A percentile compares a stretch with the other conserved stretches of the same genome.
Conservation (phyloP, 1,140 invertebrate genomes). For the Psix sp. region DNA sequence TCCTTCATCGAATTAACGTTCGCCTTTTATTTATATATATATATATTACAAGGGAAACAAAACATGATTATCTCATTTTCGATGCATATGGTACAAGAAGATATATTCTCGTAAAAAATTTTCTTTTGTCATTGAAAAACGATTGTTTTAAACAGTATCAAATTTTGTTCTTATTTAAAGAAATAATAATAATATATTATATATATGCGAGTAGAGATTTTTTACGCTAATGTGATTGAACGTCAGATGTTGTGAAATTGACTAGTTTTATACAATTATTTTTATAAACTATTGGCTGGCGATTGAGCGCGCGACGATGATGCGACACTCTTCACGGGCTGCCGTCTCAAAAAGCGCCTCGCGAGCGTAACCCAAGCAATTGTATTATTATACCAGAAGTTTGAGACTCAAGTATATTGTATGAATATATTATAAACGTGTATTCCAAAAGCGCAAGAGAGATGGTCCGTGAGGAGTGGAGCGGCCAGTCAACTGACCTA, state of each 20-base stretch:
- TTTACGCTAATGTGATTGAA: slow-evolving; percentile 72
- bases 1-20: slow-evolving; percentile 11
- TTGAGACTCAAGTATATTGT: slow-evolving; percentile 18
- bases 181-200: slow-evolving; percentile 13
- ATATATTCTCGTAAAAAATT: slow-evolving; percentile 32
- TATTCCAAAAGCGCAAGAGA: background rate
- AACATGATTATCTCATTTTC: no score
- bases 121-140: slow-evolving; percentile 25
- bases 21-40: slow-evolving; percentile 40
- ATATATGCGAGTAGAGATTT: slow-evolving; percentile 41
- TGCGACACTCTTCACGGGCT: slow-evolving; percentile 34
- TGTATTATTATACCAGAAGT: slow-evolving; percentile 21
- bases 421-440: slow-evolving; percentile 20
- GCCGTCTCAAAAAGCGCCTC: no score
- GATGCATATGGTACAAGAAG: no score
- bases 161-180: slow-evolving; percentile 13
- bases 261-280: slow-evolving; percentile 78
- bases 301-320: slow-evolving; percentile 34
- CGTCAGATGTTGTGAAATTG: slow-evolving; percentile 75
- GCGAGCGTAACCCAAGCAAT: slow-evolving; percentile 10
- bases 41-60: no score
- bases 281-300: slow-evolving; percentile 76
- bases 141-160: slow-evolving; percentile 7
- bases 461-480: slow-evolving; percentile 28
- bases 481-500: slow-evolving; percentile 36